Evolutionary conservation across 1,140 invertebrate species (phyloP).

Genomic region (Formica selysi): DNA sequence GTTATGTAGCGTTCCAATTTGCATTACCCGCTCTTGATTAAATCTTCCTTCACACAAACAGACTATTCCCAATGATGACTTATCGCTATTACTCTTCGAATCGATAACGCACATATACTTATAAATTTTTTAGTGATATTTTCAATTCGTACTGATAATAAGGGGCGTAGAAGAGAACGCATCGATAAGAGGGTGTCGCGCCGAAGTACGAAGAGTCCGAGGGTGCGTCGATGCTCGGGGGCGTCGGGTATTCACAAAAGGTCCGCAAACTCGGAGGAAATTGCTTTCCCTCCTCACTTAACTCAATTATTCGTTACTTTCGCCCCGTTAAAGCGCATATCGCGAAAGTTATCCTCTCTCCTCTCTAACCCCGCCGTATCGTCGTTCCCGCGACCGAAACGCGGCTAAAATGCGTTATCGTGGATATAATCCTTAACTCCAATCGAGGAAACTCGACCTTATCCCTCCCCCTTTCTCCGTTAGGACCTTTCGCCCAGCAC

Average conservation of each 20-base stretch:
- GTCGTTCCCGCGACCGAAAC: constrained; percentile 6
- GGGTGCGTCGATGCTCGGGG: constrained; percentile 33
- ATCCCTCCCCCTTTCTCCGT: background rate
- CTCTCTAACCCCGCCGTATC: background rate
- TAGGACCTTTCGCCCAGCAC: background rate
- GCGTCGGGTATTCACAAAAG: constrained; percentile 52
- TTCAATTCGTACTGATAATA: constrained; percentile 6
- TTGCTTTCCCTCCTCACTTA: constrained; percentile 56
- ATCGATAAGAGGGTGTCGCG: background rate
- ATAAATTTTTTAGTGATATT: constrained; percentile 1
- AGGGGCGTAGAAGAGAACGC: background rate
- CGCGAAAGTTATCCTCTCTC: constrained; percentile 54
- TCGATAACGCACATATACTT: background rate
- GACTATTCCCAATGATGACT: background rate
- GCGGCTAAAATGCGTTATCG: constrained; percentile 49
- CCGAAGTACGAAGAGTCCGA: constrained; percentile 2
- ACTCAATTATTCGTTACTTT: constrained; percentile 69
- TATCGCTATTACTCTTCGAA: background rate
- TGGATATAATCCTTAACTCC: constrained; percentile 49
- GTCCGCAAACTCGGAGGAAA: constrained; percentile 58
- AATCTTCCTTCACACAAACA: constrained; percentile 27
- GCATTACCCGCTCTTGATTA: constrained; percentile 11
- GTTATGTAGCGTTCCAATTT: background rate
- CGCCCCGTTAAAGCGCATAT: constrained; percentile 62
- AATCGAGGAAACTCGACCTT: constrained; percentile 50